phyloP scores from a whole-genome alignment of 1,140 invertebrate species.

The Drosophila biarmipes region DNA sequence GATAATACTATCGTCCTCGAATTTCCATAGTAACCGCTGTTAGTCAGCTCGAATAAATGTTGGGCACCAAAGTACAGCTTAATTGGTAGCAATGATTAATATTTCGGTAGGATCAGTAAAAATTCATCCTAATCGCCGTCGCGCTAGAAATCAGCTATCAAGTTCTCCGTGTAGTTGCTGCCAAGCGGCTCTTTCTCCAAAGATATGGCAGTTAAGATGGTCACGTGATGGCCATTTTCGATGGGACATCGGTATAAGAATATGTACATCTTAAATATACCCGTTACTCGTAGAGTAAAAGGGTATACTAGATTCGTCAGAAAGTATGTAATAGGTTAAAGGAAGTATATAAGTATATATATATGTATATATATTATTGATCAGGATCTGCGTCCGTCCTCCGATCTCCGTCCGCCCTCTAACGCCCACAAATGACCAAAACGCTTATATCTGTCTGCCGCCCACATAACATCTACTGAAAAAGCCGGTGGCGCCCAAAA shows the following conservation, averaged over 20 bases:
- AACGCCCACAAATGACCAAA: too few relatives aligned
- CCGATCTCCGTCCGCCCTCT: too few relatives aligned
- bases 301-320: too few relatives aligned
- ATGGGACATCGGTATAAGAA: constrained; percentile 20
- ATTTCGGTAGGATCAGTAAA: background rate
- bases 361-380: too few relatives aligned
- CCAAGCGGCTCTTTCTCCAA: constrained; percentile 55
- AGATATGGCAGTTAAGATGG: constrained; percentile 65
- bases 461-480: too few relatives aligned
- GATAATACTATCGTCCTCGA: constrained; percentile 85
- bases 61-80: constrained; percentile 65
- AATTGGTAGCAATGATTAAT: constrained; percentile 46
- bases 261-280: too few relatives aligned
- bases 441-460: too few relatives aligned
- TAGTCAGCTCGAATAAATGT: constrained; percentile 71
- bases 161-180: constrained; percentile 71
- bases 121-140: constrained; percentile 51
- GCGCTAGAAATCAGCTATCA: constrained; percentile 76
- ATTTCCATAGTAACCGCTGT: constrained; percentile 88
- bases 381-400: too few relatives aligned
- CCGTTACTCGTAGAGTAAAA: too few relatives aligned
- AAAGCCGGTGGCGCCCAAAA: too few relatives aligned
- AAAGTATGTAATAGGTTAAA: too few relatives aligned
- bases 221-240: constrained; percentile 69
- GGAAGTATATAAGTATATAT: too few relatives aligned